Evolutionary conservation across 2,797 vertebrate species (phyloP).

Genomic region (Sebastes oblongus): DNA sequence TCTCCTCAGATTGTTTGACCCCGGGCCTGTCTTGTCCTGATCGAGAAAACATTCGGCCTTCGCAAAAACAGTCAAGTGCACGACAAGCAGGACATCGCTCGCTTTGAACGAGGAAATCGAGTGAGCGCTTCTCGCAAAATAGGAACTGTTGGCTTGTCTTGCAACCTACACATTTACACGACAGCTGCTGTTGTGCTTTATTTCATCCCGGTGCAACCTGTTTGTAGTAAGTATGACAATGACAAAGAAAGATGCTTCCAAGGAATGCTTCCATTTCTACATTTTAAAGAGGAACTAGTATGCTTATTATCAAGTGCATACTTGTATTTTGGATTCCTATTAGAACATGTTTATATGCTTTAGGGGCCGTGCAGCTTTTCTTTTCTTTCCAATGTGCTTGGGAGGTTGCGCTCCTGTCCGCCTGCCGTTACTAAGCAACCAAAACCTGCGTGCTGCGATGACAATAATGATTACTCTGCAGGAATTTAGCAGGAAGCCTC

Average conservation of each 20-base stretch:
- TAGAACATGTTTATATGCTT: too few relatives aligned
- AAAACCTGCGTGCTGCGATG: too few relatives aligned
- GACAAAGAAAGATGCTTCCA: neutral
- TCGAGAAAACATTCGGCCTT: neutral
- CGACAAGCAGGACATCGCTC: neutral
- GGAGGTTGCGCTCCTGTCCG: too few relatives aligned
- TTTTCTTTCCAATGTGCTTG: too few relatives aligned
- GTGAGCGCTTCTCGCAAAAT: neutral
- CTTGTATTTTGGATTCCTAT: too few relatives aligned
- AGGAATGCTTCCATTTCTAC: neutral
- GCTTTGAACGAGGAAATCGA: neutral
- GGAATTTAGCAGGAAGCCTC: too few relatives aligned
- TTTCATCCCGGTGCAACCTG: neutral
- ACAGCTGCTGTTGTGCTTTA: neutral
- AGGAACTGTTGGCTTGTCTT: neutral
- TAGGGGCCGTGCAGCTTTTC: too few relatives aligned
- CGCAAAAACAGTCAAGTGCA: neutral
- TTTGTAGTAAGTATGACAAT: neutral
- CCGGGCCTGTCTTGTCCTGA: slow-evolving; percentile 26
- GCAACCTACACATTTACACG: neutral
- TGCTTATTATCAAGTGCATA: too few relatives aligned
- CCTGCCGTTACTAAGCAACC: too few relatives aligned
- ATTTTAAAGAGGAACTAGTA: neutral
- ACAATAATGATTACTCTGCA: too few relatives aligned
- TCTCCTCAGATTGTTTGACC: slow-evolving; percentile 40